Base-by-base conservation (phyloP, 2,113 vertebrate genomes). In the Gymnogyps californianus region DNA sequence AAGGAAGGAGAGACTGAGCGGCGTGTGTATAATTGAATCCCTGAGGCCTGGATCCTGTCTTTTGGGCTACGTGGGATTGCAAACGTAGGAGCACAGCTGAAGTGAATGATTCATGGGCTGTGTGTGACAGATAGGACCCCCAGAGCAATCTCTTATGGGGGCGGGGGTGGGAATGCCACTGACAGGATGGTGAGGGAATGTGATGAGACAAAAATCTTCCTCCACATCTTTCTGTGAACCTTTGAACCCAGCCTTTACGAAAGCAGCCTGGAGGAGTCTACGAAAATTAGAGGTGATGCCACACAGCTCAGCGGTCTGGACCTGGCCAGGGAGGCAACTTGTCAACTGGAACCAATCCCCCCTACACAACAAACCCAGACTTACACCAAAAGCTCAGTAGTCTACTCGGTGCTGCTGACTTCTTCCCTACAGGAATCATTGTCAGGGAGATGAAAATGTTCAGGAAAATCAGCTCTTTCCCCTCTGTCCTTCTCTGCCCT, bases 31-130 rank as follows among this genome's bases (percentile, higher is more conserved):
- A 93, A 95, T 83, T 92, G 75, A 93, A 88, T 90, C 82, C 65
- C 82, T 46, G 66, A 93, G 85, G 88, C 82, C 75, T 47, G 44
- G 44, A 92, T 90, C 71, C 40, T 88, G 78, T 67, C 79, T 96
- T 89, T 72, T 89, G 54, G 79, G 49, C 81, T 93, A 83, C 0
- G 24, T 92, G 88, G 85, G 94, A 94, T 47, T 91, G 88, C 47
- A 92, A 52, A 79, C 18, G 82, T 51, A 93, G 75, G 52, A 93
- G 71, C 38, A 21, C 31, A 80, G 84, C 79, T 77, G 66, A 90
- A 85, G 40, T 44, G 75, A 96, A 83, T 97, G 90, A 97, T 85
- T 97, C 92, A 94, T 9, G 29, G 52, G 31, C 78, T 92, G 11
- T 26, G 34, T 16, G 75, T 80, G 90, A 92, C 62, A 96, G 67